phyloP scores from a whole-genome alignment of 1,140 invertebrate species.

The Drosophila tsacasi region DNA sequence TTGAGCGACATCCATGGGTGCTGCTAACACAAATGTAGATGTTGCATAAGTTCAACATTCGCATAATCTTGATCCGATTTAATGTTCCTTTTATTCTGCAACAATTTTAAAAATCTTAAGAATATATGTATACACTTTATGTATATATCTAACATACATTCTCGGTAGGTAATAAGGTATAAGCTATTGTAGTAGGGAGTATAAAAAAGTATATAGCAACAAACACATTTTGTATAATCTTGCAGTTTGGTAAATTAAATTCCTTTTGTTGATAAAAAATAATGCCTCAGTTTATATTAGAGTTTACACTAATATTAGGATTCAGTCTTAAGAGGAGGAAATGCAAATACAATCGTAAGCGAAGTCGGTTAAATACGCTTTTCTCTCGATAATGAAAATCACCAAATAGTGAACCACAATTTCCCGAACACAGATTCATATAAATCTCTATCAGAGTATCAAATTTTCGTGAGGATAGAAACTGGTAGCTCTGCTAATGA shows the following conservation, averaged over 20 bases:
- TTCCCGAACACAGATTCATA: not conserved
- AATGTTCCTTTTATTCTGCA: not conserved
- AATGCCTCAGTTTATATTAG: too few species aligned
- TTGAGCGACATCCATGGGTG: not conserved
- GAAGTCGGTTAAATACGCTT: not conserved
- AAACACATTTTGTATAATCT: not conserved
- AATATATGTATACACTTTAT: not conserved
- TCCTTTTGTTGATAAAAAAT: not conserved
- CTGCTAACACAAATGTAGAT: not conserved
- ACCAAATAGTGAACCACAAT: not conserved
- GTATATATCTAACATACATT: not conserved
- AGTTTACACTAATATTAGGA: not conserved
- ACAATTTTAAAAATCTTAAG: not conserved
- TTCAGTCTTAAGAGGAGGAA: not conserved
- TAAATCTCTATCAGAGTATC: conserved; percentile 6
- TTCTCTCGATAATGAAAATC: not conserved
- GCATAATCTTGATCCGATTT: too few species aligned
- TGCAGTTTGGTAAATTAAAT: not conserved
- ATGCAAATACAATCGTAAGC: not conserved
- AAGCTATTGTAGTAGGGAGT: not conserved
- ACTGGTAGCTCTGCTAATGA: conserved; percentile 66
- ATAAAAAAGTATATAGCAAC: not conserved
- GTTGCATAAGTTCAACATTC: not conserved
- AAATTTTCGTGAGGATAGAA: conserved; percentile 1
- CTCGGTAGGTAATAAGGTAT: not conserved